Percentiles rank a stretch among this genome's conserved stretches.
phyloP scores from a whole-genome alignment of 2,113 vertebrate genomes.

The Oryzias woworae region DNA sequence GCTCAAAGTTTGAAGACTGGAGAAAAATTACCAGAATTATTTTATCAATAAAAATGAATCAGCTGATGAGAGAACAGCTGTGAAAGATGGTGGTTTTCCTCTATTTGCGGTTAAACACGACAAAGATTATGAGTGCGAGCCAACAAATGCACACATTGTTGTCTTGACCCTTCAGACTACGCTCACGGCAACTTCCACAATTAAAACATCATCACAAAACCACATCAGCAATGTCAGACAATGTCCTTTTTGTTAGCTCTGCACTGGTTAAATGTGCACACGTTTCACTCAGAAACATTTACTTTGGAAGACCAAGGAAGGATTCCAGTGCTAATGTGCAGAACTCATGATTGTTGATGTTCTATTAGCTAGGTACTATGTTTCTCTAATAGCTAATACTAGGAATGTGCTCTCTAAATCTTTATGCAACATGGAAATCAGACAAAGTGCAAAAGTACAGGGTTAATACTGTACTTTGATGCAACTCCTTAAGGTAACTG shows the following conservation, averaged over 20 bases:
- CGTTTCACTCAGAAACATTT: conserved; percentile 41
- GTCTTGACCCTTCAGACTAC: conserved; percentile 50
- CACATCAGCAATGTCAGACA: conserved; percentile 65
- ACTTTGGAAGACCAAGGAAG: conserved; percentile 22
- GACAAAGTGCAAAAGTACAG: conserved; percentile 2
- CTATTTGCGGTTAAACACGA: conserved; percentile 71
- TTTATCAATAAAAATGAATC: conserved; percentile 19
- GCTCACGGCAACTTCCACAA: conserved; percentile 59
- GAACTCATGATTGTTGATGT: conserved; percentile 4
- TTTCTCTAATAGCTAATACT: neutral
- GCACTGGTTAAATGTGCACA: conserved; percentile 31
- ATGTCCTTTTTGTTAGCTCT: conserved; percentile 59
- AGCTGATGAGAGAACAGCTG: conserved; percentile 40
- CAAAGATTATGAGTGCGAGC: conserved; percentile 55
- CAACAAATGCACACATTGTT: conserved; percentile 62
- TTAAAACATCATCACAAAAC: conserved; percentile 52
- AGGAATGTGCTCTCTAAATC: neutral
- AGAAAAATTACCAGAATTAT: conserved; percentile 12
- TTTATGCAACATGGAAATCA: neutral
- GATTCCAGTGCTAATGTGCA: conserved; percentile 18
- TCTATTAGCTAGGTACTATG: conserved; percentile 1
- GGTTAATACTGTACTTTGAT: conserved; percentile 32
- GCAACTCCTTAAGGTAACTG: conserved; percentile 41
- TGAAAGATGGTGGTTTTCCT: neutral
- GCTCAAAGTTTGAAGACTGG: neutral